Evolutionary conservation across 2,797 vertebrate genomes (phyloP).

Genomic region (Euthynnus affinis): DNA sequence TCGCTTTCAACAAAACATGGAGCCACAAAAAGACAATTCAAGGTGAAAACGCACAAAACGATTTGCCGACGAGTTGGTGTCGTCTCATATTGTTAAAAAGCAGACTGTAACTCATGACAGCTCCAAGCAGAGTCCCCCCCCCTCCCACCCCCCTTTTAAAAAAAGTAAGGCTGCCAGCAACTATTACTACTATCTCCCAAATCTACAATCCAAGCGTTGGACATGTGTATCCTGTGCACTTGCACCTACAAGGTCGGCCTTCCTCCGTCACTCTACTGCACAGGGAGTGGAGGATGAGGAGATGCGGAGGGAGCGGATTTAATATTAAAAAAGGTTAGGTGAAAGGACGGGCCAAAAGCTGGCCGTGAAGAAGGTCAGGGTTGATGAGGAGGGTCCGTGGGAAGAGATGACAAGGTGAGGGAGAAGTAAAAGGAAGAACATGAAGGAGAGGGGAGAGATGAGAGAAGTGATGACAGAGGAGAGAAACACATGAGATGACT

Average conservation of each 20-base stretch:
- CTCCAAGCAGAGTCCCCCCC: no score
- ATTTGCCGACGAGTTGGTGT: no score
- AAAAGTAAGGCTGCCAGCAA: no score
- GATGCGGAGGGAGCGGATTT: background rate
- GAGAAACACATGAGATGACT: background rate
- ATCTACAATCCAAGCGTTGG: no score
- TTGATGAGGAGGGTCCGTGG: background rate
- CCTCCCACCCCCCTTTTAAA: no score
- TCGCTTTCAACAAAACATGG: no score
- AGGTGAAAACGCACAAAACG: no score
- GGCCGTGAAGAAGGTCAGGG: slow-evolving; percentile 6
- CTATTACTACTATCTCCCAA: no score
- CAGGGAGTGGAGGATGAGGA: background rate
- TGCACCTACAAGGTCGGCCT: background rate
- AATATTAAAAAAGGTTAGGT: background rate
- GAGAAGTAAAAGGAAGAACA: background rate
- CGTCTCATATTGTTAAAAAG: no score
- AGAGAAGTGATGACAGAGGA: background rate
- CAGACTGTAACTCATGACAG: no score
- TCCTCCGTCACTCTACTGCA: background rate
- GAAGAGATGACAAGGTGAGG: background rate
- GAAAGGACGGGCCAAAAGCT: background rate
- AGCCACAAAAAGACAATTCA: no score
- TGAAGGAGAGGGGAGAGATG: background rate
- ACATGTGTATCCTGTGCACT: background rate